Conservation (phyloP, 2,113 vertebrate genomes). For the Misgurnus mizolepis region DNA sequence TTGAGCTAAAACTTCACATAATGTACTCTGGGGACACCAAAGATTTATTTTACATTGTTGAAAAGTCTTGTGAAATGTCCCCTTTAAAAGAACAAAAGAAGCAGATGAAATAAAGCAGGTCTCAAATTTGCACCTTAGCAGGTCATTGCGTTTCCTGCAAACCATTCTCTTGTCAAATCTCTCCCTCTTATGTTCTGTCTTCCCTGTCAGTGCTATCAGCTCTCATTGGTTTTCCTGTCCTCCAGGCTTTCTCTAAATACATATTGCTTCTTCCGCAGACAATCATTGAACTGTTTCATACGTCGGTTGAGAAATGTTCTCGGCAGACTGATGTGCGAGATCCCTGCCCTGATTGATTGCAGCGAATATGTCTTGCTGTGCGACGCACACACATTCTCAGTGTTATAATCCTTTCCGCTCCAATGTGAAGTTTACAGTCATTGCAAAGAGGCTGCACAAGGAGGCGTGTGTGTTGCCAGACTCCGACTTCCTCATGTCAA, state of each 20-base stretch:
- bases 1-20: no score
- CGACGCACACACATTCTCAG: not conserved
- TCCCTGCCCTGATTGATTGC: slow-evolving; percentile 60
- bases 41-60: no score
- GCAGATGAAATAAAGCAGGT: slow-evolving; percentile 8
- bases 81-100: not conserved
- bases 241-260: slow-evolving; percentile 26
- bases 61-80: no score
- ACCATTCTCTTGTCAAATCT: slow-evolving; percentile 3
- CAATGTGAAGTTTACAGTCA: not conserved
- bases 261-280: slow-evolving; percentile 33
- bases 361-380: not conserved
- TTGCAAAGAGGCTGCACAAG: not conserved
- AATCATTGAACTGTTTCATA: slow-evolving; percentile 35
- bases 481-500: not conserved
- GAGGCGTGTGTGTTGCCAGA: not conserved
- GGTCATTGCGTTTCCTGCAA: slow-evolving; percentile 1
- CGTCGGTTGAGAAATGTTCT: slow-evolving; percentile 17
- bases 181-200: slow-evolving; percentile 56
- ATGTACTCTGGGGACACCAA: no score
- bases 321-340: slow-evolving; percentile 8
- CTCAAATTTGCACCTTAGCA: not conserved
- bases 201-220: slow-evolving; percentile 40
- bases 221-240: slow-evolving; percentile 26
- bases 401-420: not conserved